Evolutionary conservation across 2,113 vertebrate species (phyloP), one percentile per base, ranked within the genome.

Genomic region (Antennarius striatus): DNA sequence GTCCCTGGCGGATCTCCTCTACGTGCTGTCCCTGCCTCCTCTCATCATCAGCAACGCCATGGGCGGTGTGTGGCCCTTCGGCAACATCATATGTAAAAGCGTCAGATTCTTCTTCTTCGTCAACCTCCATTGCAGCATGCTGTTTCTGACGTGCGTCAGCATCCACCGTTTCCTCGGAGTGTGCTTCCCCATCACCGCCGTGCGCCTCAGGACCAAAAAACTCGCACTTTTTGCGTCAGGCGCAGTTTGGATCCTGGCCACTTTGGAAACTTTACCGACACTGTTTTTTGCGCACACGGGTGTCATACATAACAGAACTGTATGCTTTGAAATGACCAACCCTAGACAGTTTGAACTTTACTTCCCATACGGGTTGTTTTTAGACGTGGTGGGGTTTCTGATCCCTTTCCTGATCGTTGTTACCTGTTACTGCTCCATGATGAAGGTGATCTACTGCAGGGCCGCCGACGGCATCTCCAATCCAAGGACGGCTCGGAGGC

Each of bases 91-190:
- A 3, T 92, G 91, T 81, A 89, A 76, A 45, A 48, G 30, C 10
- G 82, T 88, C 32, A 22, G 68, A 0, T 93, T 90, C 56, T 75
- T 89, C 5, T 90, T 92, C 48, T 82, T 89, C 0, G 3, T 76
- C 30, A 92, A 89, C 77, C 79, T 92, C 2, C 87, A 92, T 2
- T 36, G 90, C 28, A 87, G 89, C 78, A 68, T 87, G 66, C 72
- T 90, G 73, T 85, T 93, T 10, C 80, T 93, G 2, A 80, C 82
- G 30, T 87, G 86, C 79, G 86, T 88, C 79, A 90, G 91, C 0
- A 9, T 87, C n/a, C 85, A 92, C 66, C 81, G 75, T 6, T 91
- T 90, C 70, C 54, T 91, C 1, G 81, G 85, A 0, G 72, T 92
- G 54, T 90, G 92, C 73, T 87, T 85, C 49, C 91, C 88, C 0